Evolutionary conservation across 1,140 invertebrate species (phyloP).

Genomic region (Samia ricini): DNA sequence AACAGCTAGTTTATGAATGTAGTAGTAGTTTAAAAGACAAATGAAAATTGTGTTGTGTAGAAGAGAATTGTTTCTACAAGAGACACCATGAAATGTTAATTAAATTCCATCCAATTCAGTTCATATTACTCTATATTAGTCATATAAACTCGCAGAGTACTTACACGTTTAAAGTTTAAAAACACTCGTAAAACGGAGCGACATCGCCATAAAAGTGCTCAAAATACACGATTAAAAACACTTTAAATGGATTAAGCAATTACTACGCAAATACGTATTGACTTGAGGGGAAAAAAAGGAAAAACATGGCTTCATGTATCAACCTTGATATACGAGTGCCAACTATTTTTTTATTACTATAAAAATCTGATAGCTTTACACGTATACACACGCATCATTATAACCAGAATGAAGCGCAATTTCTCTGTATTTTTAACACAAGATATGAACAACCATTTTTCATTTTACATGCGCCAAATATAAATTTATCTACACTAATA

Average conservation of each 20-base stretch:
- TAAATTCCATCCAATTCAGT: conserved; percentile 17
- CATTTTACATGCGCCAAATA: too few relatives aligned
- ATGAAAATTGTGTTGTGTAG: background rate
- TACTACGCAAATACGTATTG: conserved; percentile 18
- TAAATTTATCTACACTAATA: too few relatives aligned
- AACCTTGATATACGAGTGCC: too few relatives aligned
- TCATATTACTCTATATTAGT: conserved; percentile 19
- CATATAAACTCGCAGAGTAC: conserved; percentile 16
- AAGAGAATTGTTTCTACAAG: conserved; percentile 9
- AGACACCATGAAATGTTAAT: conserved; percentile 23
- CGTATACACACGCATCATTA: too few relatives aligned
- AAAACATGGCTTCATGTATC: background rate
- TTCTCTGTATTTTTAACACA: too few relatives aligned
- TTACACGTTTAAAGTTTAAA: too few relatives aligned
- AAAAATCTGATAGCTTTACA: too few relatives aligned
- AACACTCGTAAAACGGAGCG: conserved; percentile 30
- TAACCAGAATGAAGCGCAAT: too few relatives aligned
- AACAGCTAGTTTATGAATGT: too few relatives aligned
- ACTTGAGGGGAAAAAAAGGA: conserved; percentile 5
- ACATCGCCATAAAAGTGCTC: conserved; percentile 28
- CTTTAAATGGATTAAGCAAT: conserved; percentile 43
- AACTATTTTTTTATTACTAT: too few relatives aligned
- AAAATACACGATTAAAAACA: conserved; percentile 40
- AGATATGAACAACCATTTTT: too few relatives aligned
- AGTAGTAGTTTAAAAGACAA: too few relatives aligned